A percentile compares a stretch with the other conserved stretches of the same genome.
phyloP scores from a whole-genome alignment of 92 coral and sea anemone genomes.

The Zoanthus solanderi region DNA sequence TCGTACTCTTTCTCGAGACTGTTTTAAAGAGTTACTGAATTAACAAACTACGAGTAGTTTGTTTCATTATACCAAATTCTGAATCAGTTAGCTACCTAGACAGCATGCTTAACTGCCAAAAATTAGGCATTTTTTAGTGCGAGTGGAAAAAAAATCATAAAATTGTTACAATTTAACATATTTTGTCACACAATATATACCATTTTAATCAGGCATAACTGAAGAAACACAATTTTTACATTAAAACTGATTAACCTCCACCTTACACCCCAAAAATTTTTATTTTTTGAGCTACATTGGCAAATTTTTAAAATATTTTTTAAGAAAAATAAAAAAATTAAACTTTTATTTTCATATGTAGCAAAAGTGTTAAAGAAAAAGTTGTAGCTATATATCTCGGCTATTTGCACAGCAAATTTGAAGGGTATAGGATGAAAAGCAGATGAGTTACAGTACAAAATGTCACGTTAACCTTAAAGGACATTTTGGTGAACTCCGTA shows the following conservation, averaged over 20 bases:
- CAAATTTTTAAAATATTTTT: slow-evolving; percentile 14
- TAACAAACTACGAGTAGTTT: too few relatives aligned
- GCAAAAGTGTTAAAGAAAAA: slow-evolving; percentile 29
- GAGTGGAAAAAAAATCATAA: slow-evolving; percentile 36
- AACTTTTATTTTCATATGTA: slow-evolving; percentile 14
- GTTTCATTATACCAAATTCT: too few relatives aligned
- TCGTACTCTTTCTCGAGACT: too few relatives aligned
- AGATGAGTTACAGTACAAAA: slow-evolving; percentile 40
- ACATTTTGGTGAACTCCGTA: slow-evolving; percentile 1
- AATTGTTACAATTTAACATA: slow-evolving; percentile 21
- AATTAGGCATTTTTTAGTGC: slow-evolving; percentile 30
- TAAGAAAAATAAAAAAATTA: slow-evolving; percentile 21
- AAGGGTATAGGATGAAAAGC: slow-evolving; percentile 31
- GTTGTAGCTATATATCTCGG: slow-evolving; percentile 28
- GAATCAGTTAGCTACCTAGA: too few relatives aligned
- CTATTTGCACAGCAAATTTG: slow-evolving; percentile 42
- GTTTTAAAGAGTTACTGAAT: too few relatives aligned
- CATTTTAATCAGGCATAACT: slow-evolving; percentile 35
- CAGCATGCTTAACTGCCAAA: background rate
- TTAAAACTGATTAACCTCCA: slow-evolving; percentile 27
- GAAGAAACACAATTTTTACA: slow-evolving; percentile 20
- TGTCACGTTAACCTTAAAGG: slow-evolving; percentile 25
- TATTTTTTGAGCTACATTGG: too few relatives aligned
- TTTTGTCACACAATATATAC: slow-evolving; percentile 33
- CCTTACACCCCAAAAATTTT: slow-evolving; percentile 1